Percentiles rank a stretch among this genome's conserved stretches.
Evolutionary conservation across 2,797 vertebrate genomes (phyloP).

Genomic region (Etheostoma perlongum): DNA sequence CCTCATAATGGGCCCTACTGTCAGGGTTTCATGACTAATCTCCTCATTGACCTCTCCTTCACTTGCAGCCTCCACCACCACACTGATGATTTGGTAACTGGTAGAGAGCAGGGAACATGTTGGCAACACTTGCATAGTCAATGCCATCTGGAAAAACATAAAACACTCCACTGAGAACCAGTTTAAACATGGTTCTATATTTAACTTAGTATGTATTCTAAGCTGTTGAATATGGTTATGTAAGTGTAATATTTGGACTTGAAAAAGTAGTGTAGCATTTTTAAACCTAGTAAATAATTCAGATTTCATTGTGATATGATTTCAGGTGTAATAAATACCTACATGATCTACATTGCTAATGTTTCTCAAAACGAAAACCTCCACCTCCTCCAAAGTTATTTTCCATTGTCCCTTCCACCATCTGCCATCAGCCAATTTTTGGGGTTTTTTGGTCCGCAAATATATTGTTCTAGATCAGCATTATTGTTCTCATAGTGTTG

Average conservation of each 20-base stretch:
- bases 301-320: slow-evolving; percentile 14
- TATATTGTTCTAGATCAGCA: no score
- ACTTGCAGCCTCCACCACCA: slow-evolving; percentile 49
- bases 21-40: slow-evolving; percentile 80
- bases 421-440: not conserved
- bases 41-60: slow-evolving; percentile 81
- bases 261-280: not conserved
- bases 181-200: not conserved
- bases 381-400: not conserved
- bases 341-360: not conserved
- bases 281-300: not conserved
- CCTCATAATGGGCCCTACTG: slow-evolving; percentile 72
- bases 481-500: not conserved
- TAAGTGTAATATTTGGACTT: not conserved
- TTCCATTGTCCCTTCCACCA: not conserved
- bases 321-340: slow-evolving; percentile 2
- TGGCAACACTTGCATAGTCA: slow-evolving; percentile 20
- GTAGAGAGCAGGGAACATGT: slow-evolving; percentile 18
- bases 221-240: not conserved
- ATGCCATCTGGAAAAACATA: slow-evolving; percentile 30
- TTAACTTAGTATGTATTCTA: not conserved
- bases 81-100: slow-evolving; percentile 45
- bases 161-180: not conserved
- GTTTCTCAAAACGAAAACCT: not conserved
- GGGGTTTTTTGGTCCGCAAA: no score